Evolutionary conservation across 2,888 invertebrate genomes (phyloP), one percentile per base, ranked within the genome.

Genomic region (Drosophila anomalipes): DNA sequence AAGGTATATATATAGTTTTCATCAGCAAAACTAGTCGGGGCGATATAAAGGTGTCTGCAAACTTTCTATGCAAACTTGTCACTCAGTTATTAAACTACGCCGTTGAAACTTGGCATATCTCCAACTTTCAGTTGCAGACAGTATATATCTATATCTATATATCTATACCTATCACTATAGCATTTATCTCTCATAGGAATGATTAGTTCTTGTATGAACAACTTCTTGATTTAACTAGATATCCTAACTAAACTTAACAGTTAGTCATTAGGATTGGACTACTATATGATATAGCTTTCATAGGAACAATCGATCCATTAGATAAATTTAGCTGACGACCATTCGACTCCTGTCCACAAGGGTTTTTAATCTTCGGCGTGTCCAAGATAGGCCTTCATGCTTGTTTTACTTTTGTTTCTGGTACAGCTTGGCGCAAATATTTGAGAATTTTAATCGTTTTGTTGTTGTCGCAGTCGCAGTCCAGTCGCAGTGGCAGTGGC

Each of bases 371-470:
- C 47, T 47, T 26, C 47, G 47, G 47, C 9, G 22, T 47, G 22
- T 7, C 16, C 47, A 26, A 9, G 22, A 26, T 28, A 51, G 51
- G 51, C 19, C 3, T 51, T 51, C 10, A 0, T 51, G 3, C 19
- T 28, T 57, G 57, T 12, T 12, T 47, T n/a, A 37, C 66, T 59
- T 69, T 37, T 64, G 28, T 69, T 73, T 61, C 58, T 74, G 69
- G 57, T 71, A 44, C 78, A 82, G 70, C 73, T 81, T 86, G 79
- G 70, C 60, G 84, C 87, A 88, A 88, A 88, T 88, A 88, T 88
- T 88, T 88, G 84, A 84, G 88, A 84, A 86, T 86, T 90, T 88
- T 89, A 90, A 88, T 90, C 90, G 87, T 83, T 81, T 90, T 90
- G 81, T 84, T 75, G 83, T 81, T 89, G 85, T 69, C 68, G 76